These are phyloP conservation scores for Neoarius graeffei DNA, from an alignment of 2,113 vertebrate genomes.

Conservation along the genomic window DNA sequence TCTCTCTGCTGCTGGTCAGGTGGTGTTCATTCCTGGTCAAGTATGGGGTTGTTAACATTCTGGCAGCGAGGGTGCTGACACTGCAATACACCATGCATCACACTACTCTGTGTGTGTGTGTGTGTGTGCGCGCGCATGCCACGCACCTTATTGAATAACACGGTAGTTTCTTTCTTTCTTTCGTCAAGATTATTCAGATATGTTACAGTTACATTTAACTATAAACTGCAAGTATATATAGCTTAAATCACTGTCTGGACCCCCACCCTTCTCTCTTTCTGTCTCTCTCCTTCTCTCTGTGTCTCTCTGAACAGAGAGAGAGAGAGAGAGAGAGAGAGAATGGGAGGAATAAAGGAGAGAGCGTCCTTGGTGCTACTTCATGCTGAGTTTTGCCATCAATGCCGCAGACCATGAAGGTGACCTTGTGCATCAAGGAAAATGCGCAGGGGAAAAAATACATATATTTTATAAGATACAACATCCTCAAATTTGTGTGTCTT, in stretches of 20 bases:
- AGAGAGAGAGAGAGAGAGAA: background rate
- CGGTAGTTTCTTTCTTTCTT: background rate
- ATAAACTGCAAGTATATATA: constrained; percentile 9
- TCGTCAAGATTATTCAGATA: background rate
- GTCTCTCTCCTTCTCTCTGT: background rate
- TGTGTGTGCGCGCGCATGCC: background rate
- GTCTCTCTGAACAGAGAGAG: background rate
- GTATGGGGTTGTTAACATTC: constrained; percentile 23
- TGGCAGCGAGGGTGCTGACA: constrained; percentile 41
- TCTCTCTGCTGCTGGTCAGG: constrained; percentile 12
- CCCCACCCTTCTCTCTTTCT: background rate
- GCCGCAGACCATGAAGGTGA: constrained; percentile 65
- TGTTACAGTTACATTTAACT: background rate
- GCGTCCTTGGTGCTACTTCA: constrained; percentile 29
- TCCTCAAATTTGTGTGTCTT: background rate
- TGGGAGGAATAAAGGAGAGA: background rate
- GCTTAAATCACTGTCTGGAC: background rate
- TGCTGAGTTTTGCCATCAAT: constrained; percentile 27
- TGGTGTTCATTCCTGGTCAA: constrained; percentile 17
- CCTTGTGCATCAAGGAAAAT: constrained; percentile 63
- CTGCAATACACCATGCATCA: constrained; percentile 35
- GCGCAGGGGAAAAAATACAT: background rate
- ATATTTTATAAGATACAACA: background rate
- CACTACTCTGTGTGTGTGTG: background rate
- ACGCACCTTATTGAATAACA: background rate